phyloP scores from a whole-genome alignment of 2,888 invertebrate genomes.

The Eupithecia centaureata region DNA sequence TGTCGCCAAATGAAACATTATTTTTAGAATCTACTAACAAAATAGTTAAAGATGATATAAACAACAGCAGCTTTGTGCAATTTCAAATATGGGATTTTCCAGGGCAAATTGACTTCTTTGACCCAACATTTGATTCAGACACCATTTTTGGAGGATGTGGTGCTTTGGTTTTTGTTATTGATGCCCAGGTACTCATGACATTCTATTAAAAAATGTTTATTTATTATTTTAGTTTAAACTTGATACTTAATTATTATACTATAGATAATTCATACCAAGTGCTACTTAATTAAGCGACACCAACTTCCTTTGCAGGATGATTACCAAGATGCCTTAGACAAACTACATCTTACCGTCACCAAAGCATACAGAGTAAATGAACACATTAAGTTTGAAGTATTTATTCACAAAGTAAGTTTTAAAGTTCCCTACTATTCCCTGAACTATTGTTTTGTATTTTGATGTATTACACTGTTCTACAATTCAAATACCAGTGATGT shows the following conservation, averaged over 20 bases:
- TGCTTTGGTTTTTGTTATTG: conserved; percentile 99
- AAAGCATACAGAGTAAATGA: conserved; percentile 98
- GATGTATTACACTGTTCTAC: neutral
- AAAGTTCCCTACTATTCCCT: neutral
- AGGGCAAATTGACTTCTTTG: conserved; percentile 99
- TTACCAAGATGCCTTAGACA: conserved; percentile 97
- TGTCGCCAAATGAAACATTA: conserved; percentile 99
- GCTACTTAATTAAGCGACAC: neutral
- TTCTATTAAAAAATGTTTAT: neutral
- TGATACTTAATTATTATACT: too few species aligned
- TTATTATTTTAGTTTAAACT: neutral
- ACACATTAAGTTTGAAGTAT: conserved; percentile 98
- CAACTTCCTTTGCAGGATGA: conserved; percentile 89
- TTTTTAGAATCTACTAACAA: conserved; percentile 99
- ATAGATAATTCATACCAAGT: too few species aligned
- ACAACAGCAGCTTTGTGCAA: conserved; percentile 97
- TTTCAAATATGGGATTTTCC: conserved; percentile 99
- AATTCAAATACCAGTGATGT: neutral
- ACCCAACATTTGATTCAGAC: conserved; percentile 97
- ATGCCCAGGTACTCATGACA: conserved; percentile 90
- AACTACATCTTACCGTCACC: conserved; percentile 96
- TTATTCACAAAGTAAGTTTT: conserved; percentile 94
- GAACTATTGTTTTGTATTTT: neutral
- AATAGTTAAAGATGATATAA: conserved; percentile 99
- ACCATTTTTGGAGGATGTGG: conserved; percentile 99